Evolutionary conservation across 1,140 invertebrate genomes (phyloP).

Genomic region (Eurosta solidaginis): DNA sequence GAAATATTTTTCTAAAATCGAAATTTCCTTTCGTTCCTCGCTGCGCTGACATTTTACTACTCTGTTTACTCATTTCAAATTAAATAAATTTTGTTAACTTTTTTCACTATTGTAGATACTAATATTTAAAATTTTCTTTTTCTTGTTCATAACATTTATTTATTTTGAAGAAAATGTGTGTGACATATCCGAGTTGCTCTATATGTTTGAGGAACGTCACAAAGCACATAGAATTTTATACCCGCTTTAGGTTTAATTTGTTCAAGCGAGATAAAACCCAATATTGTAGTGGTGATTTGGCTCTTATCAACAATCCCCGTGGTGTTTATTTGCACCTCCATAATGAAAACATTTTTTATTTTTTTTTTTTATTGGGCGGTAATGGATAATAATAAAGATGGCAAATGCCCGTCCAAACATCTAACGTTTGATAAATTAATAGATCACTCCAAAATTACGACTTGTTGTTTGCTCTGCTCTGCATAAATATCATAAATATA

Average conservation of each 20-base stretch:
- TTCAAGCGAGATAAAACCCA: neutral
- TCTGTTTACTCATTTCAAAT: neutral
- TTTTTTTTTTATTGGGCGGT: no score
- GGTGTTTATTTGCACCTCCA: no score
- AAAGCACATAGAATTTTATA: neutral
- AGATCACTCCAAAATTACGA: no score
- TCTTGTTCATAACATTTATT: neutral
- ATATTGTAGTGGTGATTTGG: neutral
- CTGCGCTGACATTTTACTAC: neutral
- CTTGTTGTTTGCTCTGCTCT: no score
- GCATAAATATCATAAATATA: no score
- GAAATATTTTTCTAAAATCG: constrained; percentile 19
- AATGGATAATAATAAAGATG: no score
- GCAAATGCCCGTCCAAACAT: no score
- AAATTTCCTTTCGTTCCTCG: neutral
- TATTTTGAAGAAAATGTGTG: constrained; percentile 5
- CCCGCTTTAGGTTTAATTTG: no score
- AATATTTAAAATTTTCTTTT: neutral
- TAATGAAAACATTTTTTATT: no score
- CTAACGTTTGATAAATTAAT: no score
- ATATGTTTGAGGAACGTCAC: neutral
- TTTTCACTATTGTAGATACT: neutral
- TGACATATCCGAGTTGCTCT: neutral
- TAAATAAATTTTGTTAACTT: neutral
- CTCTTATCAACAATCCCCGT: neutral